phyloP scores from a whole-genome alignment of 1,140 invertebrate genomes.

The Drosophila insularis region DNA sequence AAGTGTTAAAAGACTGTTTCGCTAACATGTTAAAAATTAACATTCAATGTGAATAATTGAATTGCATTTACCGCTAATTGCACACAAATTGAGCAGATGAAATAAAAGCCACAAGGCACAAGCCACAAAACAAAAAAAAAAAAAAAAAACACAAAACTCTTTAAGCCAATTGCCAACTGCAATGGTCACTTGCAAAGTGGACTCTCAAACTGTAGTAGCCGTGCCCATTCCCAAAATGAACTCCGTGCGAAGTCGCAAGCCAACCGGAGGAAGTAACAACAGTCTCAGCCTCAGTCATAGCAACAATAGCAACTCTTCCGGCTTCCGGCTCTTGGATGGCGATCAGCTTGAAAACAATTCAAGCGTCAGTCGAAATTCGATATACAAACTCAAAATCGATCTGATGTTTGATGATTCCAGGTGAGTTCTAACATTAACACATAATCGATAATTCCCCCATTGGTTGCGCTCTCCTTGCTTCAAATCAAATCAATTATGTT shows the following conservation, averaged over 20 bases:
- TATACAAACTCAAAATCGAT: conserved; percentile 92
- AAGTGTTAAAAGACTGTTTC: conserved; percentile 65
- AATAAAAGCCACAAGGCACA: conserved; percentile 15
- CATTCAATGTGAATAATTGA: conserved; percentile 74
- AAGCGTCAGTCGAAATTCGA: conserved; percentile 86
- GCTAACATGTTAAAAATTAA: conserved; percentile 71
- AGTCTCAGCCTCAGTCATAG: conserved; percentile 5
- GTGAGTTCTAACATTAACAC: conserved; percentile 46
- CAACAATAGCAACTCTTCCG: conserved; percentile 70
- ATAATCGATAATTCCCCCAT: conserved; percentile 4
- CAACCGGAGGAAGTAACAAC: conserved; percentile 55
- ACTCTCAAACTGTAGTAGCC: conserved; percentile 66
- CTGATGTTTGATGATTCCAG: conserved; percentile 90
- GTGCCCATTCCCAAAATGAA: conserved; percentile 79
- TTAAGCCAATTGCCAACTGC: conserved; percentile 8
- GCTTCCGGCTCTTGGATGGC: conserved; percentile 82
- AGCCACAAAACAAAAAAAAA: conserved; percentile 10
- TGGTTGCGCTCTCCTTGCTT: conserved; percentile 43
- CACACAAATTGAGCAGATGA: conserved; percentile 54
- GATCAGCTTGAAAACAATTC: conserved; percentile 83
- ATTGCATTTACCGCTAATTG: conserved; percentile 77
- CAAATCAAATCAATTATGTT: conserved; percentile 41
- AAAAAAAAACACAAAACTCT: conserved; percentile 18
- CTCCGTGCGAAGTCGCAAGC: conserved; percentile 58
- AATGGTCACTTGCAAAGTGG: conserved; percentile 81